Evolutionary conservation across 2,888 invertebrate genomes (phyloP), one percentile per base, ranked within the genome.

Genomic region (Acronicta psi): DNA sequence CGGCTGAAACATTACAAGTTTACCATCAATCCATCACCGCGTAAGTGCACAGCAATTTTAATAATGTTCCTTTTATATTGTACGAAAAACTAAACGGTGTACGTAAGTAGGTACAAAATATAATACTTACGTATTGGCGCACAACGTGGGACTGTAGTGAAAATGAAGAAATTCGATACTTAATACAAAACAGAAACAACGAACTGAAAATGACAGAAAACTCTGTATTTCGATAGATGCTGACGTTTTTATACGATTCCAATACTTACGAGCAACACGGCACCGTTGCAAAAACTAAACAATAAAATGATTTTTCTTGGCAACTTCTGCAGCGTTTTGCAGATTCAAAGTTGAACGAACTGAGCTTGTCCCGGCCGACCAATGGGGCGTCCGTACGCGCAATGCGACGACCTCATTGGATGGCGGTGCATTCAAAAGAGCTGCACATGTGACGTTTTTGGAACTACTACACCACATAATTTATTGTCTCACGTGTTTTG

Each of bases 341-440:
- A 83, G 82, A 84, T 86, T 85, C 77, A 76, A 81, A 86, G 90
- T 87, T 90, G 86, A 90, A 89, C 76, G 90, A 88, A 87, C 90
- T 75, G 69, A 67, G 79, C 73, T 73, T 56, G 73, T 76, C 74
- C 77, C 75, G 69, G 72, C 67, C 75, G 73, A 77, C 84, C 84
- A 86, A 84, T 83, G 67, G 78, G 73, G 76, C 54, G 66, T 71
- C 72, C 67, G 79, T 67, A 84, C 91, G 90, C 92, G 92, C 92
- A 92, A 80, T 92, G 92, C 91, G 92, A 83, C 87, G 91, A 84
- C 90, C 91, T 80, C 86, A 83, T 88, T 89, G 88, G 84, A 70
- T 68, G 77, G 66, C 66, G 62, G 69, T 82, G 82, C 81, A 84
- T 81, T 75, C 70, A 75, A 73, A 76, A 72, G 72, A 73, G 60